Evolutionary conservation across 2,113 vertebrate species (phyloP).

Genomic region (Ictalurus furcatus): DNA sequence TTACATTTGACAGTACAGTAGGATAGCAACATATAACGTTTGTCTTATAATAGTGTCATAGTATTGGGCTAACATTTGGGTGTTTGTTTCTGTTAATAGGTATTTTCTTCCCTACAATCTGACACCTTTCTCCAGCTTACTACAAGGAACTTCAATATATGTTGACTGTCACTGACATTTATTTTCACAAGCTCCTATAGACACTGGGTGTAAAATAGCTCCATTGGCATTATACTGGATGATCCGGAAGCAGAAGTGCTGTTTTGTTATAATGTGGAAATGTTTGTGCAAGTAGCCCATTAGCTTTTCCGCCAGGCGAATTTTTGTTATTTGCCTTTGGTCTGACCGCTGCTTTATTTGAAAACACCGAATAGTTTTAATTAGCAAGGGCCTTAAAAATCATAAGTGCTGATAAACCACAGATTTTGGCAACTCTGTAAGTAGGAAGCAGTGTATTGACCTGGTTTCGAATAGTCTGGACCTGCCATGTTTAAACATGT

Average conservation of each 20-base stretch:
- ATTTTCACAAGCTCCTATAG: background rate
- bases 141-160: background rate
- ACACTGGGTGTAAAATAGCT: background rate
- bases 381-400: background rate
- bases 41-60: background rate
- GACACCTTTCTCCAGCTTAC: background rate
- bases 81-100: background rate
- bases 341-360: background rate
- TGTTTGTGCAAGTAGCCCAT: background rate
- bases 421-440: slow-evolving; percentile 4
- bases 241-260: background rate
- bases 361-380: background rate
- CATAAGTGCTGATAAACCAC: background rate
- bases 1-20: background rate
- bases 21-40: background rate
- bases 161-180: background rate
- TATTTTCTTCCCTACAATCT: background rate
- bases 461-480: background rate
- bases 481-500: slow-evolving; percentile 27
- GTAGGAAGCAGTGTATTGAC: background rate
- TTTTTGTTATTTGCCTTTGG: background rate
- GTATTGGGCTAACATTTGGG: background rate
- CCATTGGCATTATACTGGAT: background rate
- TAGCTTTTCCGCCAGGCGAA: background rate
- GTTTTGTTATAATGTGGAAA: background rate